A percentile compares a stretch with the other conserved stretches of the same genome.
Evolutionary conservation across 30 jellyfish, hydroid and myxozoan genomes (phyloP).

Genomic region (Chironex yamaguchii): DNA sequence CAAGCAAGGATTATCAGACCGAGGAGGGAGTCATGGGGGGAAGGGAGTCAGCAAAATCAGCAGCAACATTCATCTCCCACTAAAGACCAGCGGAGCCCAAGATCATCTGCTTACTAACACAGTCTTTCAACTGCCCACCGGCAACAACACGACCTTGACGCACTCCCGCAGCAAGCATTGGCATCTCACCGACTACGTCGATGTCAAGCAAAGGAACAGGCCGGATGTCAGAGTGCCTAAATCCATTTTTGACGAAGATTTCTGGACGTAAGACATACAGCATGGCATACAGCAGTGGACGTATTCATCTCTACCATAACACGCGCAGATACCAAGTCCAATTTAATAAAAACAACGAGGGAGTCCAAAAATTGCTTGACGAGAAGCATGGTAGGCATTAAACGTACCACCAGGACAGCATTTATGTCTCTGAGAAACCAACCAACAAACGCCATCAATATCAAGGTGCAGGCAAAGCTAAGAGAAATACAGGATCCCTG

Average conservation of each 20-base stretch:
- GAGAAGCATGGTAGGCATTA: neutral
- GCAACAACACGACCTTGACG: conserved; percentile 46
- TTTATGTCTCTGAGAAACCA: neutral
- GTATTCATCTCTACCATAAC: neutral
- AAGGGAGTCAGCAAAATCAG: conserved; percentile 23
- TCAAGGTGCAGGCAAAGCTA: neutral
- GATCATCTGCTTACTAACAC: conserved; percentile 47
- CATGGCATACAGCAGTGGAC: conserved; percentile 7
- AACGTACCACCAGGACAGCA: neutral
- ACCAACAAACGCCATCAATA: neutral
- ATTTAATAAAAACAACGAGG: neutral
- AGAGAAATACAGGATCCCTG: neutral
- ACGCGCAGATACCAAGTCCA: neutral
- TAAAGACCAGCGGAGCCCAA: conserved; percentile 26
- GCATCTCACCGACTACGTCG: conserved; percentile 58
- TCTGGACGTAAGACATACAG: conserved; percentile 35
- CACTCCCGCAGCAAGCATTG: conserved; percentile 67
- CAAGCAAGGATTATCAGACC: neutral
- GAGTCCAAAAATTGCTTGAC: neutral
- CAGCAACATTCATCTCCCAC: conserved; percentile 36
- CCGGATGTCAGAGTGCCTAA: conserved; percentile 7
- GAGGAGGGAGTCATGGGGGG: conserved; percentile 43
- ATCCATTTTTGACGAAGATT: conserved; percentile 23
- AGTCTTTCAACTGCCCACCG: conserved; percentile 27
- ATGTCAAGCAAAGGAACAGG: neutral